A percentile compares a stretch with the other conserved stretches of the same genome.
phyloP scores from a whole-genome alignment of 2,888 invertebrate genomes.

The Tryphoninae sp. region DNA sequence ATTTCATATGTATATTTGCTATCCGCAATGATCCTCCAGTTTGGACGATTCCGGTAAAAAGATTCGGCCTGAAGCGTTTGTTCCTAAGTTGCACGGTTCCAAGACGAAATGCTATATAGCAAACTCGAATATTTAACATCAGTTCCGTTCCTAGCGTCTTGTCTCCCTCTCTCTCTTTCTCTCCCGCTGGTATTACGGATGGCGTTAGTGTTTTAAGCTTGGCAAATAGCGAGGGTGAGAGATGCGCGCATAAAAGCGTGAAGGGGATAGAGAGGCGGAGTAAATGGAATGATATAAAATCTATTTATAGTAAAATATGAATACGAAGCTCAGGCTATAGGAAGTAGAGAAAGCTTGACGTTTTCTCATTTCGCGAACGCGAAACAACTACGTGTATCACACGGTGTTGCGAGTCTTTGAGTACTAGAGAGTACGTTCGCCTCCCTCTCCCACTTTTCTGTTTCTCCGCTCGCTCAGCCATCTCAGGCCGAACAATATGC shows the following conservation, averaged over 20 bases:
- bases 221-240: background rate
- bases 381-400: constrained; percentile 23
- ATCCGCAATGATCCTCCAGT: background rate
- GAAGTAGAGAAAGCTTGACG: constrained; percentile 30
- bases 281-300: constrained; percentile 11
- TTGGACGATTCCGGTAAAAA: background rate
- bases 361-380: constrained; percentile 6
- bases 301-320: constrained; percentile 43
- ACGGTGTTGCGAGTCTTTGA: constrained; percentile 9
- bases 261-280: background rate
- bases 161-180: no score
- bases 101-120: no score
- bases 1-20: constrained; percentile 1
- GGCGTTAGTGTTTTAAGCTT: background rate
- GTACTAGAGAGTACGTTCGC: constrained; percentile 4
- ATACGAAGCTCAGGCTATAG: constrained; percentile 19
- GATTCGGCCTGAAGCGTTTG: background rate
- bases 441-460: constrained; percentile 1
- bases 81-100: background rate
- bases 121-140: no score
- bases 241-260: background rate
- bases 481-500: constrained; percentile 23
- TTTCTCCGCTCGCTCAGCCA: constrained; percentile 20
- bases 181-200: background rate
- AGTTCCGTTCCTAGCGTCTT: no score